Conservation (phyloP, 2,113 vertebrate genomes). For the Lutjanus erythropterus region DNA sequence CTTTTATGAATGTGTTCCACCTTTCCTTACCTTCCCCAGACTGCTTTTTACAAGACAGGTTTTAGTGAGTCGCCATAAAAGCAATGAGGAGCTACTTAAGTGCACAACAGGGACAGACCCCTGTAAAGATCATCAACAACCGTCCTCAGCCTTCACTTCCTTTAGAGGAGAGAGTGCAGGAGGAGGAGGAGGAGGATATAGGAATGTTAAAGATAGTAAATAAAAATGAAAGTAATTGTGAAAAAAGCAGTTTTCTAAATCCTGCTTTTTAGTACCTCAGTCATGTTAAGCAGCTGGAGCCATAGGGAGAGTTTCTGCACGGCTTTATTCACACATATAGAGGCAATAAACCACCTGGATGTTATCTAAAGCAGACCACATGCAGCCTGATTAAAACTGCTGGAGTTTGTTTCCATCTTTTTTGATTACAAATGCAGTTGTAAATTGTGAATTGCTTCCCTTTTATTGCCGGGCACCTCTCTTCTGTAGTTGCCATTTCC, state of each 20-base stretch:
- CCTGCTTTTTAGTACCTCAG: conserved; percentile 41
- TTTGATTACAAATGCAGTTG: conserved; percentile 60
- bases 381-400: conserved; percentile 60
- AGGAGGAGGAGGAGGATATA: conserved; percentile 38
- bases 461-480: conserved; percentile 30
- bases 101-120: conserved; percentile 78
- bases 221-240: conserved; percentile 68
- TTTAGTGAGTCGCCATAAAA: conserved; percentile 84
- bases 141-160: conserved; percentile 54
- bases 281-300: conserved; percentile 45
- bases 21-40: conserved; percentile 57
- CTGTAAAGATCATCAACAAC: conserved; percentile 79
- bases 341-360: conserved; percentile 67
- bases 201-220: conserved; percentile 58
- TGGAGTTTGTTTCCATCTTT: conserved; percentile 59
- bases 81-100: conserved; percentile 81
- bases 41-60: conserved; percentile 83
- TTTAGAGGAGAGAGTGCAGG: conserved; percentile 40
- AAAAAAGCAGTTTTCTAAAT: conserved; percentile 56
- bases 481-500: conserved; percentile 31
- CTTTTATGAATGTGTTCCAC: conserved; percentile 76
- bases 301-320: conserved; percentile 12
- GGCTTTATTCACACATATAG: conserved; percentile 46
- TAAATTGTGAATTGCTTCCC: conserved; percentile 52
- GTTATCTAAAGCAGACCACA: conserved; percentile 64